These are phyloP conservation scores for Otus sunia DNA, from an alignment of 2,113 vertebrate genomes.

Conservation along the genomic window DNA sequence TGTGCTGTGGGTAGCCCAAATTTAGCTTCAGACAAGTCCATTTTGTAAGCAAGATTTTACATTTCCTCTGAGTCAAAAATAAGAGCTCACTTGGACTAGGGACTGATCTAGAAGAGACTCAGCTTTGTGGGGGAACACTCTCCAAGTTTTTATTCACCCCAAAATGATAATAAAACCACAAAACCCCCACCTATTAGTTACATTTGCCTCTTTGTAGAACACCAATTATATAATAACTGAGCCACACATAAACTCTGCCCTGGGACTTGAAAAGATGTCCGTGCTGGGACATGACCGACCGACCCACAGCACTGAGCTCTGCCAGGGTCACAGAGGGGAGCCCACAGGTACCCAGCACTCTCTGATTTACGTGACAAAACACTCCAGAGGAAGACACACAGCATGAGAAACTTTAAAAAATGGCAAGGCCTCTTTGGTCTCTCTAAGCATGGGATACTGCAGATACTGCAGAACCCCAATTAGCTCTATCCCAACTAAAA, in stretches of 20 bases:
- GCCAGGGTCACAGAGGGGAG: rapidly evolving
- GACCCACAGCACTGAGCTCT: not conserved
- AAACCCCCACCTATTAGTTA: not conserved
- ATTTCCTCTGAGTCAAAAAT: not conserved
- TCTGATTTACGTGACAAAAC: not conserved
- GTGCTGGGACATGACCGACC: rapidly evolving
- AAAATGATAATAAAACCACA: not conserved
- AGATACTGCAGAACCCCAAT: too few relatives aligned
- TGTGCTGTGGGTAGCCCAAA: not conserved
- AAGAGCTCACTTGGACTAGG: not conserved
- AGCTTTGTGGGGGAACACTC: not conserved
- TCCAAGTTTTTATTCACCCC: not conserved
- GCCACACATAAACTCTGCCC: not conserved
- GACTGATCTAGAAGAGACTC: not conserved
- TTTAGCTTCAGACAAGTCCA: not conserved
- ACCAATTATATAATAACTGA: not conserved
- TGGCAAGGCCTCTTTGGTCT: not conserved
- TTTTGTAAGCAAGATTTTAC: not conserved
- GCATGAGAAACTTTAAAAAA: not conserved
- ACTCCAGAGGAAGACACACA: not conserved
- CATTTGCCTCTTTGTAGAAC: not conserved
- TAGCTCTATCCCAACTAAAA: too few relatives aligned
- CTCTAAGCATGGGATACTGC: not conserved
- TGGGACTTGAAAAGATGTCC: not conserved
- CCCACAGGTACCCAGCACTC: not conserved